These are phyloP conservation scores for Calonectris borealis DNA, from an alignment of 2,113 vertebrate species.

Conservation along the genomic window DNA sequence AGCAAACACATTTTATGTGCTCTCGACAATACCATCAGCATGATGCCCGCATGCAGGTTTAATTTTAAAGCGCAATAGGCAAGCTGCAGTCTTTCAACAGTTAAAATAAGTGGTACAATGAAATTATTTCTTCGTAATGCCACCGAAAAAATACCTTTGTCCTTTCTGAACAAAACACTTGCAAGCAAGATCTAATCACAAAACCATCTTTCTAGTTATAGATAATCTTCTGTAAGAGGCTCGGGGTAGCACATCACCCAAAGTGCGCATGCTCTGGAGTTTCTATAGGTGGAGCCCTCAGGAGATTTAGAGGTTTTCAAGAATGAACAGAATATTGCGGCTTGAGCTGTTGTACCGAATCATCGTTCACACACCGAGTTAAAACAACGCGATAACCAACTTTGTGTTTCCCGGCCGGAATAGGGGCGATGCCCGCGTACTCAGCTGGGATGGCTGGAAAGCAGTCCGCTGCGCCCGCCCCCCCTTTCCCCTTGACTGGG, in stretches of 20 bases:
- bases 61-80: background rate
- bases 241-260: background rate
- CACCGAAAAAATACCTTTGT: background rate
- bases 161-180: background rate
- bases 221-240: background rate
- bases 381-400: fast-evolving
- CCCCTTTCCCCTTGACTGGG: background rate
- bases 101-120: background rate
- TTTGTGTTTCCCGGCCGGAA: background rate
- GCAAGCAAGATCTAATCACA: background rate
- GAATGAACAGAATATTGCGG: background rate
- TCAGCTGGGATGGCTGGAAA: background rate
- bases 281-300: background rate
- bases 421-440: fast-evolving
- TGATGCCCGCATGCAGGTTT: background rate
- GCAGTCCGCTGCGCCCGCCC: background rate
- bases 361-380: background rate
- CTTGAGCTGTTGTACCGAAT: background rate
- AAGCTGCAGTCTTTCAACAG: background rate
- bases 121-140: background rate
- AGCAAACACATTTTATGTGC: background rate
- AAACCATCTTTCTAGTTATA: background rate
- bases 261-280: fast-evolving
- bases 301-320: background rate
- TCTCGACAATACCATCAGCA: background rate